Percentiles rank a stretch among this genome's conserved stretches.
These are phyloP conservation scores for Dipodomys ordii DNA, from an alignment of 2,113 vertebrate genomes.

Conservation along the genomic window DNA sequence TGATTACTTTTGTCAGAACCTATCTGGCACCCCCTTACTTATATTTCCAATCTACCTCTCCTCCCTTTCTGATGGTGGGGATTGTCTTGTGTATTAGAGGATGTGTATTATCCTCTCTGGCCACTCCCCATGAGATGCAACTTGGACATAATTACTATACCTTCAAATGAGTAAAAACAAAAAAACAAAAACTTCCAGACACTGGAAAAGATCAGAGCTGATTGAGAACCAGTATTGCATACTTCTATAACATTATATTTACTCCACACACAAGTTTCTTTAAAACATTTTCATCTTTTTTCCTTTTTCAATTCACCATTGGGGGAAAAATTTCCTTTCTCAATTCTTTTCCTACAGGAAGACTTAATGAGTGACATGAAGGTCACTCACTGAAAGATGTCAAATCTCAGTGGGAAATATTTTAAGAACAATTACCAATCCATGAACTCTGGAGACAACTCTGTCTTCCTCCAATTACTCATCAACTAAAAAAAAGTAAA, in stretches of 20 bases:
- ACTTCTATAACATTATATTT: neutral
- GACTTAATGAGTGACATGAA: neutral
- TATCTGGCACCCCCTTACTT: too few relatives aligned
- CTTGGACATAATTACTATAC: fast-evolving
- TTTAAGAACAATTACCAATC: neutral
- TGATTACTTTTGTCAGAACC: too few relatives aligned
- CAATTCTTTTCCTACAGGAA: neutral
- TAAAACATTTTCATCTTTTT: neutral
- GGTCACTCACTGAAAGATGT: neutral
- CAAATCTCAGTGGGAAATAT: neutral
- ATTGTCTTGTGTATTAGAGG: neutral
- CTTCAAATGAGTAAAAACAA: fast-evolving
- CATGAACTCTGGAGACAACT: neutral
- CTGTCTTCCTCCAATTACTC: neutral
- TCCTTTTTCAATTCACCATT: too few relatives aligned
- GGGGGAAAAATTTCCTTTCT: neutral
- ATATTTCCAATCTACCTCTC: too few relatives aligned
- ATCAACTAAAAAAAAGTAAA: neutral
- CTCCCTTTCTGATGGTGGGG: too few relatives aligned
- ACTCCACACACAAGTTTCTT: neutral
- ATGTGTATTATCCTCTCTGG: neutral
- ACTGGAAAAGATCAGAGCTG: neutral
- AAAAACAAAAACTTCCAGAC: neutral
- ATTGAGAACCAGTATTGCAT: neutral
- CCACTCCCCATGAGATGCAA: fast-evolving